Evolutionary conservation across 1,140 invertebrate genomes (phyloP).

Genomic region (Metopolophium dirhodum): DNA sequence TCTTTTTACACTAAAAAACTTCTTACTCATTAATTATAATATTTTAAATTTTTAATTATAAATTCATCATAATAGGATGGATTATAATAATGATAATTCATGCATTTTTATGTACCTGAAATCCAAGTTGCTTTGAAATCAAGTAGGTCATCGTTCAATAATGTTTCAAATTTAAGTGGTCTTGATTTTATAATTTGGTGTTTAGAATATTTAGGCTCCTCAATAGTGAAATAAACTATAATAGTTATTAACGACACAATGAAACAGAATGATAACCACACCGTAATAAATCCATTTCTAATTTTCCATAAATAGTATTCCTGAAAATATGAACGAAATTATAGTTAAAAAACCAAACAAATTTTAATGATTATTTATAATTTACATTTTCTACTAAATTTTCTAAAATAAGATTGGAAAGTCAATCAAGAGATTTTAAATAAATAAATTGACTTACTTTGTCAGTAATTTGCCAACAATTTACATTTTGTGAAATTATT

Average conservation of each 20-base stretch:
- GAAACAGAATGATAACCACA: slow-evolving; percentile 11
- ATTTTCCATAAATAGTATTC: neutral
- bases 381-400: neutral
- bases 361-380: neutral
- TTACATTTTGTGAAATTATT: neutral
- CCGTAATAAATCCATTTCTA: neutral
- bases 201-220: neutral
- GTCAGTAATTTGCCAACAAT: neutral
- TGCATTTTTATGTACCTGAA: slow-evolving; percentile 1
- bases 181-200: neutral
- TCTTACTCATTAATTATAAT: too few relatives aligned
- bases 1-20: neutral
- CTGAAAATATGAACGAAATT: neutral
- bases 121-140: slow-evolving; percentile 23
- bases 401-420: neutral
- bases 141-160: neutral
- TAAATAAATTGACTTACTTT: neutral
- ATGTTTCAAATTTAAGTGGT: slow-evolving; percentile 20
- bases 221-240: neutral
- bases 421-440: neutral
- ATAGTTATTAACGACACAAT: neutral
- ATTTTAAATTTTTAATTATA: too few relatives aligned
- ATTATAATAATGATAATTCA: neutral
- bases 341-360: neutral
- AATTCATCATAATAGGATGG: too few relatives aligned